Percentiles rank a stretch among this genome's conserved stretches.
These are phyloP conservation scores for Hyperoodon ampullatus DNA, from an alignment of 2,113 vertebrate species.

Conservation along the genomic window DNA sequence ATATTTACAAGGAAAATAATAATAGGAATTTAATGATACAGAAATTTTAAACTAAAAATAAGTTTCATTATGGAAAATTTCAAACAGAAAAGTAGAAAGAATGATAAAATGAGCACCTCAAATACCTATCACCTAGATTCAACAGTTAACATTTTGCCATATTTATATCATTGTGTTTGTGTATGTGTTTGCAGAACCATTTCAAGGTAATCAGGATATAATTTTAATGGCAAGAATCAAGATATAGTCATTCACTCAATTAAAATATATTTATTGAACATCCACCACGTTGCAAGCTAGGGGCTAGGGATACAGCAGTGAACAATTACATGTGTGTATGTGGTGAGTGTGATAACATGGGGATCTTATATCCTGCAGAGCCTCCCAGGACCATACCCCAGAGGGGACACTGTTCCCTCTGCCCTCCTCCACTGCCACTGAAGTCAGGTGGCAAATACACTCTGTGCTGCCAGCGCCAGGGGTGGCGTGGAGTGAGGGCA, in stretches of 20 bases:
- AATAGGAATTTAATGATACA: not conserved
- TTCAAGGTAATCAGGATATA: not conserved
- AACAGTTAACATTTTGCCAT: not conserved
- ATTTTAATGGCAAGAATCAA: not conserved
- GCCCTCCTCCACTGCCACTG: not conserved
- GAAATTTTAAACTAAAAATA: not conserved
- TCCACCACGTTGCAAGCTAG: not conserved
- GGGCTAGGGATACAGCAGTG: not conserved
- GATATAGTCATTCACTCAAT: slow-evolving; percentile 9
- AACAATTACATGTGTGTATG: not conserved
- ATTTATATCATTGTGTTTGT: not conserved
- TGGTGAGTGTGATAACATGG: not conserved
- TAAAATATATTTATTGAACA: not conserved
- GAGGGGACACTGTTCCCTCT: not conserved
- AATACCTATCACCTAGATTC: not conserved
- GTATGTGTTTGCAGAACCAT: not conserved
- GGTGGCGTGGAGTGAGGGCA: not conserved
- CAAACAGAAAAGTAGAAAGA: slow-evolving; percentile 37
- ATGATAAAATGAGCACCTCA: not conserved
- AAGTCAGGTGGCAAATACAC: not conserved
- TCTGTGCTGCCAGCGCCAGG: not conserved
- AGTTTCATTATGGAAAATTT: not conserved
- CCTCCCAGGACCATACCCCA: not conserved
- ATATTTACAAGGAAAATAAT: slow-evolving; percentile 7
- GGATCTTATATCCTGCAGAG: not conserved